phyloP scores from a whole-genome alignment of 2,888 invertebrate species.

The Calameuta filiformis region DNA sequence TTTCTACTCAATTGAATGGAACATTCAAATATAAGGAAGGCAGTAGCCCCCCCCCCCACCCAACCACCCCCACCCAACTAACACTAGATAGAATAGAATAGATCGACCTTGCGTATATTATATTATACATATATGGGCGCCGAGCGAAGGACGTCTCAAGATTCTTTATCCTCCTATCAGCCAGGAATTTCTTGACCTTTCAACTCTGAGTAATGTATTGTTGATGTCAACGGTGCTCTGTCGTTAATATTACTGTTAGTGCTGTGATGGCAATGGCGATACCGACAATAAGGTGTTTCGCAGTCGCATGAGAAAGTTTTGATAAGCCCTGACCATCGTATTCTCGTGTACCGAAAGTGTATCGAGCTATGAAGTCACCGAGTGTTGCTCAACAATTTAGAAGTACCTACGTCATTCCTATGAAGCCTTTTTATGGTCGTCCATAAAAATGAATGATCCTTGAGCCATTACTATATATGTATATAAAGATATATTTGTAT shows the following conservation, averaged over 20 bases:
- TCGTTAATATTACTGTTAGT: background rate
- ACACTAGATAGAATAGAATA: background rate
- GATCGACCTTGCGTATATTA: background rate
- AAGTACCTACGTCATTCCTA: background rate
- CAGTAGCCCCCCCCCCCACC: background rate
- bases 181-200: background rate
- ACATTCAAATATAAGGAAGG: background rate
- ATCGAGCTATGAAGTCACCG: background rate
- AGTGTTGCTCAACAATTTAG: background rate
- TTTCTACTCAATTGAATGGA: slow-evolving; percentile 1
- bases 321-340: background rate
- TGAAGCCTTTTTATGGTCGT: background rate
- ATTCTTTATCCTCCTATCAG: background rate
- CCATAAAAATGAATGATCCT: background rate
- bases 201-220: background rate
- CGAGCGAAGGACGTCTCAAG: background rate
- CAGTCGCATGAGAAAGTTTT: background rate
- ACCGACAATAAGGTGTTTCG: background rate
- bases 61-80: background rate
- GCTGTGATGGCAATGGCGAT: background rate
- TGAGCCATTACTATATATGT: background rate
- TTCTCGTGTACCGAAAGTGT: background rate
- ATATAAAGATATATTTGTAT: too few species aligned
- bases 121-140: background rate
- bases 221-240: background rate